Evolutionary conservation across 2,888 invertebrate species (phyloP).

Genomic region (Calliscelio sp.): DNA sequence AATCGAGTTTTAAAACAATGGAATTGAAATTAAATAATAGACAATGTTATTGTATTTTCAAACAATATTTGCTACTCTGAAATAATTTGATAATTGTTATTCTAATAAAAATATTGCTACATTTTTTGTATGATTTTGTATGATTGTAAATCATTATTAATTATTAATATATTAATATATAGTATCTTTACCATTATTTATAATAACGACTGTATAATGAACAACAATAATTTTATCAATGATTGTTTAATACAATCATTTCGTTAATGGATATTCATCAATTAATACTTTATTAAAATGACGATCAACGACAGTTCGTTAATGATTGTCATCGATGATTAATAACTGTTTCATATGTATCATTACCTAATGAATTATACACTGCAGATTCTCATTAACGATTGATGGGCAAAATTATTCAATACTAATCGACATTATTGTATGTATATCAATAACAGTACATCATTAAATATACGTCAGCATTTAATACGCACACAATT

Average conservation of each 20-base stretch:
- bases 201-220: slow-evolving; percentile 25
- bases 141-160: slow-evolving; percentile 29
- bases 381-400: slow-evolving; percentile 40
- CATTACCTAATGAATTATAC: slow-evolving; percentile 57
- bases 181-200: slow-evolving; percentile 36
- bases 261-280: slow-evolving; percentile 51
- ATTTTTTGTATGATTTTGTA: no score
- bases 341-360: slow-evolving; percentile 54
- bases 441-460: slow-evolving; percentile 52
- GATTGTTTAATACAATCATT: slow-evolving; percentile 54
- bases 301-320: slow-evolving; percentile 61
- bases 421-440: slow-evolving; percentile 53
- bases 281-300: slow-evolving; percentile 55
- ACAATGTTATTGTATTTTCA: no score
- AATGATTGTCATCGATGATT: slow-evolving; percentile 57
- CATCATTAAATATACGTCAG: slow-evolving; percentile 43
- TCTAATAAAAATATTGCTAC: no score
- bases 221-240: slow-evolving; percentile 44
- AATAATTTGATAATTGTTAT: no score
- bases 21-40: no score
- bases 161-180: slow-evolving; percentile 27
- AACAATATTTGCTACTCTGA: no score
- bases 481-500: slow-evolving; percentile 6
- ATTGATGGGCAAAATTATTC: slow-evolving; percentile 51
- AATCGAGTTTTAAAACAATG: no score